These are phyloP conservation scores for Capra hircus DNA, from an alignment of 2,113 vertebrate genomes.

Conservation along the genomic window DNA sequence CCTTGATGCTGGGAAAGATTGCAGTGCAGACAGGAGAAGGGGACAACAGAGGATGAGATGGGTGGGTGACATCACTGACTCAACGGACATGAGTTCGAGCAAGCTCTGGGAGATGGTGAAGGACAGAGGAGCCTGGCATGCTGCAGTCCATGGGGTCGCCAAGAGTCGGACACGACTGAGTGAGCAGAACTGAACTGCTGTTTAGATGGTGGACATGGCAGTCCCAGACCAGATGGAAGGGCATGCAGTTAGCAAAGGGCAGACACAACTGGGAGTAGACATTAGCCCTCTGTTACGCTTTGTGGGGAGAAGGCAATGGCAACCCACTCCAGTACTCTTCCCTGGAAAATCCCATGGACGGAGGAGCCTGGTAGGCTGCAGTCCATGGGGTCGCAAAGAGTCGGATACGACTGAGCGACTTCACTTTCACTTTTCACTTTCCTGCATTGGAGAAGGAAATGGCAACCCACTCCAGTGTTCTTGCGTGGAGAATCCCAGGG, in stretches of 20 bases:
- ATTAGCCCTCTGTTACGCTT: neutral
- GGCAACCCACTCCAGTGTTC: too few species aligned
- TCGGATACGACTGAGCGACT: too few species aligned
- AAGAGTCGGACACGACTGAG: neutral
- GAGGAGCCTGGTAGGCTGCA: too few species aligned
- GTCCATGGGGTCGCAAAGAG: too few species aligned
- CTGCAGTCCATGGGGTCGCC: neutral
- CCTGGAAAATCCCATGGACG: too few species aligned
- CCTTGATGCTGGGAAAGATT: neutral
- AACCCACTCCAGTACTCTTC: too few species aligned
- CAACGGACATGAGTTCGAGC: neutral
- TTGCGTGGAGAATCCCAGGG: too few species aligned
- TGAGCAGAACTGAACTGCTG: neutral
- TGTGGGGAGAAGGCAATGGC: neutral
- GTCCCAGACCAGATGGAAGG: neutral
- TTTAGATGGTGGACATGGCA: neutral
- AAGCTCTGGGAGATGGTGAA: neutral
- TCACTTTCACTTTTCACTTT: too few species aligned
- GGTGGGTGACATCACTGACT: neutral
- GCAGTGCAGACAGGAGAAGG: neutral
- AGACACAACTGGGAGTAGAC: neutral
- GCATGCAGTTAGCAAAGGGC: neutral
- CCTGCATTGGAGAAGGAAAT: too few species aligned
- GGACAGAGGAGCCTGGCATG: neutral
- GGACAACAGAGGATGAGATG: neutral